Evolutionary conservation across 1,140 invertebrate species (phyloP).

Genomic region (Drosophila trapezifrons): DNA sequence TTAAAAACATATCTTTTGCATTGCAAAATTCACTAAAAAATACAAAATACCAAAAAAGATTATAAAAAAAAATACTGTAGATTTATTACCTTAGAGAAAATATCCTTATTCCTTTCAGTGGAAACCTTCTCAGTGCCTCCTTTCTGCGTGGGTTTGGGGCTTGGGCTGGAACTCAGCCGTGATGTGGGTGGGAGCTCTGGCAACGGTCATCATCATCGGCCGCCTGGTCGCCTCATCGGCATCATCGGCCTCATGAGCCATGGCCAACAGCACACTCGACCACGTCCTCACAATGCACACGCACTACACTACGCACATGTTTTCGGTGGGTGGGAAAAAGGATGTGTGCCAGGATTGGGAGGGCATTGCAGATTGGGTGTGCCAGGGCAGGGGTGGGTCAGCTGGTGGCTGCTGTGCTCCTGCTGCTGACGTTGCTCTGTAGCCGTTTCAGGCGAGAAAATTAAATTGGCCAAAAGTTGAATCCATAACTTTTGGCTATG

Average conservation of each 20-base stretch:
- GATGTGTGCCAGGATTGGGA: not conserved
- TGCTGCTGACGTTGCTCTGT: slow-evolving; percentile 61
- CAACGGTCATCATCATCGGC: slow-evolving; percentile 13
- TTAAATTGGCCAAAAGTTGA: slow-evolving; percentile 84
- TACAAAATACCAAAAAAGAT: not conserved
- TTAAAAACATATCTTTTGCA: no score
- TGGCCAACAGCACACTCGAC: slow-evolving; percentile 46
- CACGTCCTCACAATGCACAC: slow-evolving; percentile 54
- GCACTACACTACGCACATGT: slow-evolving; percentile 38
- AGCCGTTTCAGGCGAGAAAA: slow-evolving; percentile 83
- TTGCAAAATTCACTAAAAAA: no score
- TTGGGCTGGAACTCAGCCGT: not conserved
- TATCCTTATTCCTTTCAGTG: not conserved
- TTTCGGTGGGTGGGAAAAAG: not conserved
- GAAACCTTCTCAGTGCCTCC: slow-evolving; percentile 6
- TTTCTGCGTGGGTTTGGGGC: slow-evolving; percentile 5
- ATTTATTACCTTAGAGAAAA: not conserved
- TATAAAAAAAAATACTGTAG: not conserved
- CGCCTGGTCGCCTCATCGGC: slow-evolving; percentile 8
- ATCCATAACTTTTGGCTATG: slow-evolving; percentile 84
- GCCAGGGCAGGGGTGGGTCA: not conserved
- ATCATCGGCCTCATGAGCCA: slow-evolving; percentile 28
- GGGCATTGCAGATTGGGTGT: no score
- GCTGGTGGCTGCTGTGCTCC: slow-evolving; percentile 21
- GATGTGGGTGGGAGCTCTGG: not conserved